Base-by-base conservation (phyloP, 2,888 invertebrate species). In the Salpingus planirostris region DNA sequence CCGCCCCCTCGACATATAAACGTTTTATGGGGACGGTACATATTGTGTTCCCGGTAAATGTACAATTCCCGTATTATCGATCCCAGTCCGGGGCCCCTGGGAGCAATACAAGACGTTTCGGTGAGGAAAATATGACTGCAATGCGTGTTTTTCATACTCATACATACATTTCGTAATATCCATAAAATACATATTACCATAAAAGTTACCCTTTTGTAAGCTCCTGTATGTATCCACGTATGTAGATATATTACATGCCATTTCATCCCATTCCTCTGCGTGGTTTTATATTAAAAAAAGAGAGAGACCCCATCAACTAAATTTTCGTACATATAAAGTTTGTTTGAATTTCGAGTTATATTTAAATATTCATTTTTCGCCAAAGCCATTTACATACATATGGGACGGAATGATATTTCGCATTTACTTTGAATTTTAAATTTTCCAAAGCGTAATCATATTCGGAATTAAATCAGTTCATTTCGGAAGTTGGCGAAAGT, bases 391-490 rank as follows among this genome's bases (percentile, higher is more conserved):
- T 64, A 61, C 64, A 64, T 64, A 64, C 64, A 64, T 64, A 65
- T 64, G 64, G 60, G 60, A 53, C 54, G 50, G 54, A 56, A 58
- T 59, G 60, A 61, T 64, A 62, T 60, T 62, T 59, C 52, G 62
- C 63, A 57, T 64, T 62, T 60, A 61, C 62, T 64, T 64, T 64
- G 61, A 64, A 64, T 64, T 65, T 65, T 60, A 64, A 64, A 64
- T 65, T 63, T 56, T 53, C n/a, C n/a, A n/a, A n/a, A 46, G 58
- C 57, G 59, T 64, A 62, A 64, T 65, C 63, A 63, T 63, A 64
- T 64, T 65, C 62, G 55, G 56, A 64, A 65, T 63, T 63, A 63
- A 64, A 64, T 65, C 64, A 65, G 63, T 62, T 61, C 60, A 59
- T 63, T 62, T 58, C 60, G 52, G 26, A 35, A 32, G 50, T 48